These are phyloP conservation scores for Strigamia crassipes DNA, from an alignment of 2,888 invertebrate genomes.

Conservation along the genomic window DNA sequence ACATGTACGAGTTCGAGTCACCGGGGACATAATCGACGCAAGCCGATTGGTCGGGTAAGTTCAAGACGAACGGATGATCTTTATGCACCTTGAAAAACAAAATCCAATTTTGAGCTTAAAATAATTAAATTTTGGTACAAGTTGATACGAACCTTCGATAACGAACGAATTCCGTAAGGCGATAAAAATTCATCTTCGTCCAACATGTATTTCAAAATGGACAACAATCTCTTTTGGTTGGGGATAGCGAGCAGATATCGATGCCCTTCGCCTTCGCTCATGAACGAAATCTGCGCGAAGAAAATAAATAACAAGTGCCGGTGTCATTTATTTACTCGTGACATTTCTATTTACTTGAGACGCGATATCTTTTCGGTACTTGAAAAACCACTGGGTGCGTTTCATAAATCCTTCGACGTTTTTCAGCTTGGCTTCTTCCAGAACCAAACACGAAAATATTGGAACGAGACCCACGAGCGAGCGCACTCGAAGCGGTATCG, in stretches of 20 bases:
- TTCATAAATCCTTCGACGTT: slow-evolving; percentile 56
- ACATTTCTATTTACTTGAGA: too few relatives aligned
- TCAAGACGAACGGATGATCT: slow-evolving; percentile 55
- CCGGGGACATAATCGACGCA: slow-evolving; percentile 56
- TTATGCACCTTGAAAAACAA: slow-evolving; percentile 52
- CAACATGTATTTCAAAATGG: slow-evolving; percentile 56
- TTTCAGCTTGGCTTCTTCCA: slow-evolving; percentile 54
- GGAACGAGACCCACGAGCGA: slow-evolving; percentile 54
- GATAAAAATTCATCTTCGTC: slow-evolving; percentile 59
- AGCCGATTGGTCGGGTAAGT: slow-evolving; percentile 52
- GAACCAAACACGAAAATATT: slow-evolving; percentile 56
- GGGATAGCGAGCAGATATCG: slow-evolving; percentile 54
- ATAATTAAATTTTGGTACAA: too few relatives aligned
- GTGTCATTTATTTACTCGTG: too few relatives aligned
- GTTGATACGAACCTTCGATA: too few relatives aligned
- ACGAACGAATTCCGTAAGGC: slow-evolving; percentile 58
- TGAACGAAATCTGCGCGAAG: slow-evolving; percentile 55
- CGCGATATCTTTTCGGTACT: slow-evolving; percentile 56
- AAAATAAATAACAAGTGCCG: too few relatives aligned
- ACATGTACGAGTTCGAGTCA: slow-evolving; percentile 57
- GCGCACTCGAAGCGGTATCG: slow-evolving; percentile 54
- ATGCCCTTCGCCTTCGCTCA: slow-evolving; percentile 51
- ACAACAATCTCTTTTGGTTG: slow-evolving; percentile 55
- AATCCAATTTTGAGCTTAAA: too few relatives aligned
- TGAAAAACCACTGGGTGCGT: slow-evolving; percentile 56